These are phyloP conservation scores for Lamellibrachia luymesi DNA, from an alignment of 1,140 invertebrate genomes.

Conservation along the genomic window DNA sequence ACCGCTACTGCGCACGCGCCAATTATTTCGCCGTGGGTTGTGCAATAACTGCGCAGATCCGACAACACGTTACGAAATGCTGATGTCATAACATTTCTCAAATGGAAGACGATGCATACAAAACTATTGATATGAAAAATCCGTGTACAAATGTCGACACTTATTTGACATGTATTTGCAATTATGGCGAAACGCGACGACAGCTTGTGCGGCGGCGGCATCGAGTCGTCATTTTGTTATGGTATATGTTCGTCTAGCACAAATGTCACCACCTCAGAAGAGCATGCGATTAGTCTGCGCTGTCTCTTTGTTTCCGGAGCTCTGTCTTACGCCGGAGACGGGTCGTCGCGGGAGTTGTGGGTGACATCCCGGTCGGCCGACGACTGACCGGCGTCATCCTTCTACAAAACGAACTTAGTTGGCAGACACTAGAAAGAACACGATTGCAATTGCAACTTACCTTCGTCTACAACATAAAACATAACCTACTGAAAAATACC, in stretches of 20 bases:
- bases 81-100: background rate
- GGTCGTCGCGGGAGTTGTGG: background rate
- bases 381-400: background rate
- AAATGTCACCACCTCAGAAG: background rate
- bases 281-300: background rate
- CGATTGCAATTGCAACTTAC: too few relatives aligned
- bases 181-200: background rate
- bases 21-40: too few relatives aligned
- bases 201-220: background rate
- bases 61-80: background rate
- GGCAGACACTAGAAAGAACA: too few relatives aligned
- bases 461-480: too few relatives aligned
- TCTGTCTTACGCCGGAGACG: background rate
- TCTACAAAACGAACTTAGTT: too few relatives aligned
- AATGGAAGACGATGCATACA: background rate
- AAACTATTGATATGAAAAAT: background rate
- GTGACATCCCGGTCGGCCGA: background rate
- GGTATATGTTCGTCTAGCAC: background rate
- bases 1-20: too few relatives aligned
- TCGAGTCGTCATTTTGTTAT: background rate
- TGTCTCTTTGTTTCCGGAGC: background rate
- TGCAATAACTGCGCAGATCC: background rate
- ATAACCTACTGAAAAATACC: too few relatives aligned
- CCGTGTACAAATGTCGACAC: background rate
- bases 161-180: background rate